Evolutionary conservation across 2,888 invertebrate genomes (phyloP), one percentile per base, ranked within the genome.

Genomic region (Theretra japonica): DNA sequence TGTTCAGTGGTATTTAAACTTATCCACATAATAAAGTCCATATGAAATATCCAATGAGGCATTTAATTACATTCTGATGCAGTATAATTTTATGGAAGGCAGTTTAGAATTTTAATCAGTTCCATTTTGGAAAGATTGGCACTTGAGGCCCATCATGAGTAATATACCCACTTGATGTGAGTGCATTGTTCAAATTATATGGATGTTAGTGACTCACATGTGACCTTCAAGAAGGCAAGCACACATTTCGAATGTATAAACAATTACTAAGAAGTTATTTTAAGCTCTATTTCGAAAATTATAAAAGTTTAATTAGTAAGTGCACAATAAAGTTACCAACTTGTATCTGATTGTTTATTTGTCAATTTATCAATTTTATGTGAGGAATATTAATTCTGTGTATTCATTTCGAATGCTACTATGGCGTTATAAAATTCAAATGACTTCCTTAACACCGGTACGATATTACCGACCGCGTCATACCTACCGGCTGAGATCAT

Each of bases 191-290:
- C 72, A 80, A 80, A 79, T 77, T 81, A 75, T 76, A 81, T 78
- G 78, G 78, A 80, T 77, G 79, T 70, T 76, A 69, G 72, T 90
- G 88, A 90, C 77, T 90, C 88, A 89, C 69, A 23, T 7, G 21
- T 78, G 76, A 83, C 89, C 89, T 88, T 90, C 84, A 79, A 80
- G 75, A 68, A 74, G 72, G 58, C 74, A 74, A n/a, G 17, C 33
- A 33, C 62, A 62, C 21, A 17, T 23, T 65, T 48, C 48, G 65
- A 65, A 65, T 65, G 41, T 65, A 23, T 60, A 30, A 60, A 28
- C 23, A 17, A 48, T 41, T 23, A 48, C 23, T 65, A 48, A 65
- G 15, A 48, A 15, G 62, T 41, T 62, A 33, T 48, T 65, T 65
- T 23, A 21, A 48, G 41, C 59, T 17, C 19, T 30, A 28, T 59